Conservation (phyloP, 2,113 vertebrate genomes). For the Myiagra hebetior region DNA sequence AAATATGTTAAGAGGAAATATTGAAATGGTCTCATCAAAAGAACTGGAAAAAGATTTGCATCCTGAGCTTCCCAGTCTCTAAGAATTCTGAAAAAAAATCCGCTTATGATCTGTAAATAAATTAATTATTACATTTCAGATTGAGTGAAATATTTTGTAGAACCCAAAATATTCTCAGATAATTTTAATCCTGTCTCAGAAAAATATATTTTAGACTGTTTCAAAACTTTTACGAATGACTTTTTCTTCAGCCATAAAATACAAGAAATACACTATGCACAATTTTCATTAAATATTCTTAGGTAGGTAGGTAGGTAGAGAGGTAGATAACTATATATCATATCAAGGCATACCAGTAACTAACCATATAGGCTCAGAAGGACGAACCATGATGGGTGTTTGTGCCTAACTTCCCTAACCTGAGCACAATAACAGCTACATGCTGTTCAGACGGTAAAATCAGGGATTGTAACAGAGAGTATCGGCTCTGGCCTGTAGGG, state of each 20-base stretch:
- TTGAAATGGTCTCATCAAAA: neutral
- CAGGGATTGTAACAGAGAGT: neutral
- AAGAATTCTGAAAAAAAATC: neutral
- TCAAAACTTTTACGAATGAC: neutral
- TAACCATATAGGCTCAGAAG: neutral
- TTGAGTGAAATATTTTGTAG: neutral
- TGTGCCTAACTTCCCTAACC: neutral
- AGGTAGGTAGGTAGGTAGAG: too few species aligned
- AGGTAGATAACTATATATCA: neutral
- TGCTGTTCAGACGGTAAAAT: neutral
- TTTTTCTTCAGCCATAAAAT: neutral
- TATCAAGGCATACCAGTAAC: neutral
- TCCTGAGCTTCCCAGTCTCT: neutral
- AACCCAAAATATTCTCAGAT: neutral
- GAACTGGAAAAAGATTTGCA: neutral
- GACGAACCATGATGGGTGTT: neutral
- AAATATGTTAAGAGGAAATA: neutral
- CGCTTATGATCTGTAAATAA: neutral
- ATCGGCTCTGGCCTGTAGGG: neutral
- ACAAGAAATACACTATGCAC: neutral
- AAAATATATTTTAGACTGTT: neutral
- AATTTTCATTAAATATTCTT: neutral
- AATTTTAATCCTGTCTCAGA: neutral
- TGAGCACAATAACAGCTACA: neutral
- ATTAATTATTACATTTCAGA: neutral